Base-by-base conservation (phyloP, 2,113 vertebrate species). In the Xiphophorus maculatus region DNA sequence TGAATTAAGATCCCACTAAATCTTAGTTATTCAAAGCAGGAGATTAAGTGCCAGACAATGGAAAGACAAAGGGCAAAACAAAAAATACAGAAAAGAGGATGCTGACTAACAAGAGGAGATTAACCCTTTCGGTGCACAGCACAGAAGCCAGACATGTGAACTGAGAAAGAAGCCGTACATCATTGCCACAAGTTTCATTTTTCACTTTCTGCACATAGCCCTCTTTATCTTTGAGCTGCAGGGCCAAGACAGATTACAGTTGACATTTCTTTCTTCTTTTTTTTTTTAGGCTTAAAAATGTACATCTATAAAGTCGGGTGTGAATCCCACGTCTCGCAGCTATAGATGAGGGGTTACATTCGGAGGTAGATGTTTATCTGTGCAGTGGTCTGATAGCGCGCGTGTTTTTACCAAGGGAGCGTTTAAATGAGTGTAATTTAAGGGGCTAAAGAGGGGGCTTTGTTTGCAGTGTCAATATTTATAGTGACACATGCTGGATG, bases 381-480 rank as follows among this genome's bases (percentile, higher is more conserved):
- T 40, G 27, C 9, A 19, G 75, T 63, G 62, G 27, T 60, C 64
- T 81, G 78, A 79, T 72, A 82, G 73, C 74, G 63, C 32, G 48
- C 22, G 25, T 87, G 86, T 89, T 87, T 86, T 89, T 42, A 70
- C 68, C 87, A 29, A 71, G 81, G 88, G 89, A 89, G 90, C 81
- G 85, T 82, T 73, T 74, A 74, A 78, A 60, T 76, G 70, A 62
- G 77, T 77, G 83, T 80, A 86, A 83, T 88, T 58, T 80, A 64
- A 73, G 87, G 87, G 87, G 65, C 84, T 44, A 29, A 73, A 71
- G 84, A 69, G 81, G 81, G 89, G 86, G 83, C 76, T 86, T 71
- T 94, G 89, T 93, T 94, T 93, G 83, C 75, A 88, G 12, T 92
- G 83, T 93, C 92, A 94, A 94, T 94, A 93, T 94, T 94, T 93